phyloP scores from a whole-genome alignment of 2,797 vertebrate genomes.

The Enteromius paludinosus region DNA sequence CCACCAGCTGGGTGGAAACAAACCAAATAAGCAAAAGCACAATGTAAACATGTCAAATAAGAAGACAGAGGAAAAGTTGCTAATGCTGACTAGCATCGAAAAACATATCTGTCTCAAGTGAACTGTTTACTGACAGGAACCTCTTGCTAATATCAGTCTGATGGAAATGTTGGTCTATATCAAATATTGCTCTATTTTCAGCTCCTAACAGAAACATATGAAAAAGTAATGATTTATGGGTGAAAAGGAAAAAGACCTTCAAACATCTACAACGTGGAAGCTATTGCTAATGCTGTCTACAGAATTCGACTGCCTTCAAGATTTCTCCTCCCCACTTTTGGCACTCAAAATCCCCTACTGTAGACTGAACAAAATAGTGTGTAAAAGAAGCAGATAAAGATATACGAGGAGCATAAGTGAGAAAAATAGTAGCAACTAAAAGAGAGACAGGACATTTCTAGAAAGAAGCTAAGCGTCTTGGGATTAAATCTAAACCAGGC shows the following conservation, averaged over 20 bases:
- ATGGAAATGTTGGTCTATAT: neutral
- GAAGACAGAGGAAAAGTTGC: neutral
- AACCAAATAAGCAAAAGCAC: neutral
- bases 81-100: slow-evolving; percentile 20
- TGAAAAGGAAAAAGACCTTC: neutral
- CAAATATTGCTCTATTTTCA: neutral
- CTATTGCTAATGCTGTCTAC: neutral
- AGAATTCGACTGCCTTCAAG: neutral
- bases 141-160: neutral
- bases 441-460: slow-evolving; percentile 27
- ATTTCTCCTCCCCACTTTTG: neutral
- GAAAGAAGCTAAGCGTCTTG: slow-evolving; percentile 52
- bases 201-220: neutral
- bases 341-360: slow-evolving; percentile 45
- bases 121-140: neutral
- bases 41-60: neutral
- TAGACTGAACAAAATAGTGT: slow-evolving; percentile 4
- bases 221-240: neutral
- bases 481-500: slow-evolving; percentile 59
- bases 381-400: slow-evolving; percentile 7
- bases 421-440: slow-evolving; percentile 17
- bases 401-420: neutral
- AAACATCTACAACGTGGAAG: neutral
- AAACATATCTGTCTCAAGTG: neutral
- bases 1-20: neutral